Percentiles rank a stretch among this genome's conserved stretches.
These are phyloP conservation scores for Melinaea menophilus DNA, from an alignment of 2,888 invertebrate genomes.

Conservation along the genomic window DNA sequence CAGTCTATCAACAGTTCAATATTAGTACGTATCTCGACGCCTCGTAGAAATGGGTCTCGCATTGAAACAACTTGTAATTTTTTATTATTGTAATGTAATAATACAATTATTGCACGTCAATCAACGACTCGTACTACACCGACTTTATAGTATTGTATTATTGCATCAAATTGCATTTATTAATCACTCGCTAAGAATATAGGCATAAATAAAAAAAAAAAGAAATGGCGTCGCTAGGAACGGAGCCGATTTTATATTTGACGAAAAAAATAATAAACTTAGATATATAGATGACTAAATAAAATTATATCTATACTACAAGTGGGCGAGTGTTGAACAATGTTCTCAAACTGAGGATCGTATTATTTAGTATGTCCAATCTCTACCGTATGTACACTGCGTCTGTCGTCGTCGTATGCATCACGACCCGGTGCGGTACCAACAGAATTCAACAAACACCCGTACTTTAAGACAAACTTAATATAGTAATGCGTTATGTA, in stretches of 20 bases:
- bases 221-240: conserved; percentile 67
- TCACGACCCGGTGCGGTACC: not conserved
- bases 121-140: conserved; percentile 44
- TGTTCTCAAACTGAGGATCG: too few species aligned
- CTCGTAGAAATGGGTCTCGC: conserved; percentile 59
- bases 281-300: conserved; percentile 72
- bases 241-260: conserved; percentile 64
- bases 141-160: conserved; percentile 44
- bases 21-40: conserved; percentile 29
- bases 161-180: conserved; percentile 47
- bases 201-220: conserved; percentile 71
- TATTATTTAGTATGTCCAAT: too few species aligned
- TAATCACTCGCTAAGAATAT: conserved; percentile 50
- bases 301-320: conserved; percentile 62
- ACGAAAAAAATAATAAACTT: conserved; percentile 65
- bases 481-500: conserved; percentile 58
- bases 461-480: conserved; percentile 46
- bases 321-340: too few species aligned
- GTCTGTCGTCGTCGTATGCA: too few species aligned
- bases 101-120: conserved; percentile 72
- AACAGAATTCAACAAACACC: conserved; percentile 24
- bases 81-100: conserved; percentile 62
- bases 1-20: conserved; percentile 59
- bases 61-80: conserved; percentile 60
- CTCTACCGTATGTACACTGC: too few species aligned